Conservation (phyloP, 2,797 vertebrate genomes). For the Gallinago nigripennis region DNA sequence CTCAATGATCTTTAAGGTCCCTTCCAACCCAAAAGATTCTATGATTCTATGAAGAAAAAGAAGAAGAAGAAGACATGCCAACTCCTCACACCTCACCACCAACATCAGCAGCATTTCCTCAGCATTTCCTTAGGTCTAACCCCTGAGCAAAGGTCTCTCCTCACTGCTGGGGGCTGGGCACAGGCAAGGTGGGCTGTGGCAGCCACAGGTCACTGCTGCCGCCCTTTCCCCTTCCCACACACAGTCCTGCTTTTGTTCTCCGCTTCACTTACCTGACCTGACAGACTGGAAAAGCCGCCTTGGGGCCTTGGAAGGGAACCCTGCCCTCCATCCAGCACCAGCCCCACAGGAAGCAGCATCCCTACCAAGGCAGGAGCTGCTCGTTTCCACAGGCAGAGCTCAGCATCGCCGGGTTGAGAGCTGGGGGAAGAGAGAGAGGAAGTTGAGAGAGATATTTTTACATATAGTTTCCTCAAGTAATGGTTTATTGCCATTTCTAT, state of each 20-base stretch:
- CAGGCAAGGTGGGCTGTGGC: not conserved
- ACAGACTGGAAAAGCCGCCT: not conserved
- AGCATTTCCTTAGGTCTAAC: not conserved
- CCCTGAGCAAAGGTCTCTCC: not conserved
- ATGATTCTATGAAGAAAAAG: too few species aligned
- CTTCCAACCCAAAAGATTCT: too few species aligned
- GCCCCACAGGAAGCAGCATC: not conserved
- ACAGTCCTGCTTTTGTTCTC: not conserved
- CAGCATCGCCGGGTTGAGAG: not conserved
- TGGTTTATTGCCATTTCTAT: not conserved
- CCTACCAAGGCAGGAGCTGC: not conserved
- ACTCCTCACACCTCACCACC: not conserved
- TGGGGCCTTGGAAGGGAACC: not conserved
- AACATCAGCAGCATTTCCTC: accelerated
- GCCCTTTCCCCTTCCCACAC: not conserved
- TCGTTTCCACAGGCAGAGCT: not conserved
- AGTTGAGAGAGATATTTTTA: not conserved
- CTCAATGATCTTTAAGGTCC: too few species aligned
- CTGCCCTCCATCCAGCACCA: accelerated
- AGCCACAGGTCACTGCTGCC: not conserved
- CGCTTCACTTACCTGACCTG: not conserved
- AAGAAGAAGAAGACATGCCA: not conserved
- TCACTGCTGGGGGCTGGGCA: not conserved
- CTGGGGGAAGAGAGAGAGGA: not conserved
- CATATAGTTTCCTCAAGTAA: not conserved